These are phyloP conservation scores for Thoracochromis brauschi DNA, from an alignment of 2,113 vertebrate genomes.

Conservation along the genomic window DNA sequence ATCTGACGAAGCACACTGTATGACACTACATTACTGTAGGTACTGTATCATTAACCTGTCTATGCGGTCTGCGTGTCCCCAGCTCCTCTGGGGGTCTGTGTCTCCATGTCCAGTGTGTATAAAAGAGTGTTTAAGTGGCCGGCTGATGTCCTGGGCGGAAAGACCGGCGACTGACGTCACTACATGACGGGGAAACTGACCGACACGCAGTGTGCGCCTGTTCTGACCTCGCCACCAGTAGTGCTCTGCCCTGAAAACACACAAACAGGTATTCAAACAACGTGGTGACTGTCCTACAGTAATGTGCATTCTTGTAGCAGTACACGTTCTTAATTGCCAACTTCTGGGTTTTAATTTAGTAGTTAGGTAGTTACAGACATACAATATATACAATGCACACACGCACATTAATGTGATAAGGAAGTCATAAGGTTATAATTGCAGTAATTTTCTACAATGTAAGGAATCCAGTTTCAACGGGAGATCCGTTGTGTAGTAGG, in stretches of 20 bases:
- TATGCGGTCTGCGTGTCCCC: constrained; percentile 95
- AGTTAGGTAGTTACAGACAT: not conserved
- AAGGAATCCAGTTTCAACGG: not conserved
- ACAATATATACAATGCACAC: not conserved
- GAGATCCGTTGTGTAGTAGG: not conserved
- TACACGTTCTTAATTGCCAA: not conserved
- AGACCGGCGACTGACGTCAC: constrained; percentile 94
- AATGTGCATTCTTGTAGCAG: not conserved
- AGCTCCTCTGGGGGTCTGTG: constrained; percentile 91
- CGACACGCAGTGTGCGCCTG: constrained; percentile 86
- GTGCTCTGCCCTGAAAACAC: constrained; percentile 85
- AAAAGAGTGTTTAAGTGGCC: constrained; percentile 96
- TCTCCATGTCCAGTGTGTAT: constrained; percentile 98
- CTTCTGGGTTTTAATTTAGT: not conserved
- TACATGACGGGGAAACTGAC: constrained; percentile 93
- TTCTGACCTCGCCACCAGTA: constrained; percentile 99
- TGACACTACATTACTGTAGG: not conserved
- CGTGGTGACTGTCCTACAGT: not conserved
- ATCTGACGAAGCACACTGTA: not conserved
- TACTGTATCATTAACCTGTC: constrained; percentile 76
- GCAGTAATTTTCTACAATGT: not conserved
- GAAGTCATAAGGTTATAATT: not conserved
- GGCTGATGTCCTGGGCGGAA: constrained; percentile 97
- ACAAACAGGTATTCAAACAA: not conserved
- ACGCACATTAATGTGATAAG: not conserved